These are phyloP conservation scores for Sicus ferrugineus DNA, from an alignment of 2,888 invertebrate genomes.

Conservation along the genomic window DNA sequence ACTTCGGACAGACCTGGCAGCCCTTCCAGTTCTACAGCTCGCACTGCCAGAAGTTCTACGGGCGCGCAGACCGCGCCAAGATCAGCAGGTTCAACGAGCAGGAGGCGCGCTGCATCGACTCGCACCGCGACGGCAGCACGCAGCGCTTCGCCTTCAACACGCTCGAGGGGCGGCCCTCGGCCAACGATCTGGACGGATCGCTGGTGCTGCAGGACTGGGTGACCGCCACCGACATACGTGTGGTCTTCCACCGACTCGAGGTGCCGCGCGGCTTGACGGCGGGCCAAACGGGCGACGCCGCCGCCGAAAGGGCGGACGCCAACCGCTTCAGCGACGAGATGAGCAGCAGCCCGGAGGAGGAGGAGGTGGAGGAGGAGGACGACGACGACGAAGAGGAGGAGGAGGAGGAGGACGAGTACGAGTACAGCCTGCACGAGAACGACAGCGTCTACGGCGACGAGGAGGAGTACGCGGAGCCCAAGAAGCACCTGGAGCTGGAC, in stretches of 20 bases:
- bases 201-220: constrained; percentile 99
- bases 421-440: constrained; percentile 55
- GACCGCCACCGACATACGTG: constrained; percentile 96
- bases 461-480: constrained; percentile 57
- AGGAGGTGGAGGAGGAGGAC: constrained; percentile 42
- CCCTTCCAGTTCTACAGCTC: constrained; percentile 98
- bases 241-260: constrained; percentile 90
- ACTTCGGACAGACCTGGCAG: constrained; percentile 96
- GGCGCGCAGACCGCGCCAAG: constrained; percentile 84
- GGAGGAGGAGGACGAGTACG: constrained; percentile 48
- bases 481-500: constrained; percentile 56
- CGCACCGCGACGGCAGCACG: constrained; percentile 78
- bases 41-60: constrained; percentile 91
- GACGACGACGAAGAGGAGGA: too few species aligned
- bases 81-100: constrained; percentile 97
- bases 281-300: constrained; percentile 37
- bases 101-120: constrained; percentile 95
- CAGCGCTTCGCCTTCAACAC: constrained; percentile 97
- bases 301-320: constrained; percentile 48
- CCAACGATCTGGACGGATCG: constrained; percentile 94
- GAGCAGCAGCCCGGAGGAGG: constrained; percentile 52
- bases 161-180: constrained; percentile 93
- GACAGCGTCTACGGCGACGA: constrained; percentile 51
- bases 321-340: constrained; percentile 61
- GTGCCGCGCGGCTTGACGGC: constrained; percentile 69